phyloP scores from a whole-genome alignment of 2,888 invertebrate species.

The Brenthis hecate region DNA sequence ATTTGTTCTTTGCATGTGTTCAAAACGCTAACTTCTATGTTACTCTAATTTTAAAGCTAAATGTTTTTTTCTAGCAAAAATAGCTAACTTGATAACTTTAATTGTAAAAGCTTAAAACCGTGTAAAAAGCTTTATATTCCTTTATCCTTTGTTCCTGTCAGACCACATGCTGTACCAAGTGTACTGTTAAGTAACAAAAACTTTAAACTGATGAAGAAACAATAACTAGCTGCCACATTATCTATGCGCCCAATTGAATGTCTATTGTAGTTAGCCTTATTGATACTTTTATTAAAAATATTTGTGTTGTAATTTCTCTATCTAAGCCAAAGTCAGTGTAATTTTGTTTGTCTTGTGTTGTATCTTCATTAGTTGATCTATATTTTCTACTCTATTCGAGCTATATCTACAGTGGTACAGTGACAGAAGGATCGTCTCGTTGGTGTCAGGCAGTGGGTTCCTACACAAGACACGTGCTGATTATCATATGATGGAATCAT shows the following conservation, averaged over 20 bases:
- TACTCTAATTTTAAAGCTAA: slow-evolving; percentile 32
- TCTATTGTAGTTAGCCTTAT: background rate
- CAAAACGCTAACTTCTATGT: slow-evolving; percentile 21
- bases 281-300: background rate
- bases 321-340: slow-evolving; percentile 26
- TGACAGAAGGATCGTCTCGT: slow-evolving; percentile 53
- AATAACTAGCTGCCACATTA: slow-evolving; percentile 25
- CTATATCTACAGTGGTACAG: slow-evolving; percentile 65
- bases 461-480: slow-evolving; percentile 80
- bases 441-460: slow-evolving; percentile 64
- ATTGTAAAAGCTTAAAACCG: slow-evolving; percentile 22
- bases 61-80: slow-evolving; percentile 19
- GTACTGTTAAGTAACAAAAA: slow-evolving; percentile 23
- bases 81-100: slow-evolving; percentile 23
- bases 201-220: slow-evolving; percentile 45
- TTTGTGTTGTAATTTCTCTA: background rate
- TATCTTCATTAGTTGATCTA: slow-evolving; percentile 50
- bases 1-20: slow-evolving; percentile 11
- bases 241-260: slow-evolving; percentile 20
- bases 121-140: slow-evolving; percentile 36
- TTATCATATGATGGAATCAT: slow-evolving; percentile 76
- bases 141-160: slow-evolving; percentile 37
- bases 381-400: slow-evolving; percentile 53
- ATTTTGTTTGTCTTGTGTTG: slow-evolving; percentile 43
- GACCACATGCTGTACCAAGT: slow-evolving; percentile 38